phyloP scores from a whole-genome alignment of 2,113 vertebrate genomes.

The Oreochromis tanganicae region DNA sequence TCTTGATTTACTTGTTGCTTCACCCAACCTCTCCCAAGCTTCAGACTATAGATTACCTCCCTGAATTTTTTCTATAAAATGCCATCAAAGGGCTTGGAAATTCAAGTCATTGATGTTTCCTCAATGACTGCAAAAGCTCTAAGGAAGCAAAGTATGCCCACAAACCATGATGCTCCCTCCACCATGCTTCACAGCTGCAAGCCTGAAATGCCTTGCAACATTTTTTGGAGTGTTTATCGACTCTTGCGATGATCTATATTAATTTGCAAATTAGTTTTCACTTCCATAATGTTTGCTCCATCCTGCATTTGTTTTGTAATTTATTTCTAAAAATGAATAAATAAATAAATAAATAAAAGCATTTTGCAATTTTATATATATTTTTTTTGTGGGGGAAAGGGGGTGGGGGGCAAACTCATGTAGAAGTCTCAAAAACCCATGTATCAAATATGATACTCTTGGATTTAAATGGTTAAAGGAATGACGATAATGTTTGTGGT shows the following conservation, averaged over 20 bases:
- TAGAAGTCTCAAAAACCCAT: neutral
- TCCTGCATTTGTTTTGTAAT: neutral
- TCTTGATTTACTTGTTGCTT: neutral
- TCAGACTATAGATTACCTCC: neutral
- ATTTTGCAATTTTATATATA: neutral
- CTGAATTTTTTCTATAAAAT: neutral
- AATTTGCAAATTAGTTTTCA: neutral
- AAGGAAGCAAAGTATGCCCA: neutral
- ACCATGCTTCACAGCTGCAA: neutral
- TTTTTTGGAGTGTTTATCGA: neutral
- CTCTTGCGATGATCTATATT: neutral
- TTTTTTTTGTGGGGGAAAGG: neutral
- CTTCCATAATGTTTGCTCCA: neutral
- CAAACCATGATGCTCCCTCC: neutral
- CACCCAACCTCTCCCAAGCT: neutral
- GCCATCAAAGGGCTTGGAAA: neutral
- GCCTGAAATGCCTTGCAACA: neutral
- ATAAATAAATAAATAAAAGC: neutral
- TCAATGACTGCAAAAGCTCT: neutral
- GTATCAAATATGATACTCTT: neutral
- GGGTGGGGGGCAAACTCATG: neutral
- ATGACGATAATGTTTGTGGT: neutral
- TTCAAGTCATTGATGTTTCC: neutral
- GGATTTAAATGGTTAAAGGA: neutral
- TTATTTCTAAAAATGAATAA: neutral